phyloP scores from a whole-genome alignment of 1,140 invertebrate genomes.

The Caerostris extrusa region DNA sequence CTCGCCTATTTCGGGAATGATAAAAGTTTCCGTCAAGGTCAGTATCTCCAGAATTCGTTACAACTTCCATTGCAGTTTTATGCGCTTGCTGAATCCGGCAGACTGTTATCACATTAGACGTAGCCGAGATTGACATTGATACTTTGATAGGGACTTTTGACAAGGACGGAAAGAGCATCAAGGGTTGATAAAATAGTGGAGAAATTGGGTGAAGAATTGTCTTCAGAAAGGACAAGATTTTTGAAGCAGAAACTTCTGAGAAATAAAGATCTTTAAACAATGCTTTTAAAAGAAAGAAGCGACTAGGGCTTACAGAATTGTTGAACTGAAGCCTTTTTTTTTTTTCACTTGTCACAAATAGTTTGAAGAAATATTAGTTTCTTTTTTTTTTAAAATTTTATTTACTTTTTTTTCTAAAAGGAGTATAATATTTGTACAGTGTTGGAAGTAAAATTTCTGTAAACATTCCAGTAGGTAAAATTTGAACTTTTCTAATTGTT shows the following conservation, averaged over 20 bases:
- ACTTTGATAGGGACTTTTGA: background rate
- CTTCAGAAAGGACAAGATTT: background rate
- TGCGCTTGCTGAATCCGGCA: background rate
- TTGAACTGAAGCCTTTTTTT: too few species aligned
- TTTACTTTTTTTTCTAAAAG: too few species aligned
- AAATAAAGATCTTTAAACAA: too few species aligned
- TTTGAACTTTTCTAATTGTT: too few species aligned
- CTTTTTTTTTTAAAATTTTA: too few species aligned
- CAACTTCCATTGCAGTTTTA: conserved; percentile 6
- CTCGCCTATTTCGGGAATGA: background rate
- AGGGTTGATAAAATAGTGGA: background rate
- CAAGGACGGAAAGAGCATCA: background rate
- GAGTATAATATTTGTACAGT: too few species aligned
- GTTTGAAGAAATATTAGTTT: too few species aligned
- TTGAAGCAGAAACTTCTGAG: background rate
- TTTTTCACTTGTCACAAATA: too few species aligned
- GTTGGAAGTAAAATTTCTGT: too few species aligned
- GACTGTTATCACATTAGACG: conserved; percentile 52
- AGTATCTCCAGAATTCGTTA: background rate
- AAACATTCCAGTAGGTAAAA: too few species aligned
- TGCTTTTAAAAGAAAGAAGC: too few species aligned
- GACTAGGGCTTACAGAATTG: too few species aligned
- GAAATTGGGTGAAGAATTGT: background rate
- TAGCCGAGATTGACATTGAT: conserved; percentile 29
- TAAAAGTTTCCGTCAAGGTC: background rate